Base-by-base conservation (phyloP, 2,888 invertebrate genomes). In the Automeris io region DNA sequence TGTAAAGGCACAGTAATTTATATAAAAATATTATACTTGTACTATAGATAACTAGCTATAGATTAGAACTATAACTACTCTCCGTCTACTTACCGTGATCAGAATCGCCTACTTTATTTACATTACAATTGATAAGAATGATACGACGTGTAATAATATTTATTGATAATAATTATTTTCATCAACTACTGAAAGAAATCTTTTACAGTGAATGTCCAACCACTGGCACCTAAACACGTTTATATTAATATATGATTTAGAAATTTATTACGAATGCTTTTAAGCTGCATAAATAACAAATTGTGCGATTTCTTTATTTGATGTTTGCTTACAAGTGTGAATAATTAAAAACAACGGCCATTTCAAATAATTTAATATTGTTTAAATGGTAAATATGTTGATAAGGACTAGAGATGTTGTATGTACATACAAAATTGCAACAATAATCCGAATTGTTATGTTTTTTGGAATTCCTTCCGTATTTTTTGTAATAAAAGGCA, bases 301-400 rank as follows among this genome's bases (percentile, higher is more conserved):
- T 65, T 76, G 54, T 80, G 69, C 44, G 73, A 81, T 45, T 80
- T 80, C 45, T 81, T 77, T 40, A 80, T 82, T 83, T 82, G 81
- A 82, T 77, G 55, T 63, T 62, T 47, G 49, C 43, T 54, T 6
- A 39, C 22, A 40, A 32, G 35, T 24, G 5, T 8, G 37, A 35
- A 36, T 37, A 18, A 31, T 16, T 32, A 3, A 23, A 36, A 18
- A 26, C 0, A 12, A 21, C 3, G 29, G 8, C 19, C 49, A 51
- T 29, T 50, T 39, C 25, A 42, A 47, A 46, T 46, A 46, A 41
- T 41, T 46, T 47, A 40, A 42, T 42, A 46, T 44, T 51, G 43
- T 39, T 49, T 47, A 35, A 69, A 83, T 80, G 80, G 79, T 76
- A 54, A 75, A 67, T 42, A 82, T 81, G 81, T 72, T 81, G 58